Base-by-base conservation (phyloP, 2,113 vertebrate species). In the Anhinga rufa region DNA sequence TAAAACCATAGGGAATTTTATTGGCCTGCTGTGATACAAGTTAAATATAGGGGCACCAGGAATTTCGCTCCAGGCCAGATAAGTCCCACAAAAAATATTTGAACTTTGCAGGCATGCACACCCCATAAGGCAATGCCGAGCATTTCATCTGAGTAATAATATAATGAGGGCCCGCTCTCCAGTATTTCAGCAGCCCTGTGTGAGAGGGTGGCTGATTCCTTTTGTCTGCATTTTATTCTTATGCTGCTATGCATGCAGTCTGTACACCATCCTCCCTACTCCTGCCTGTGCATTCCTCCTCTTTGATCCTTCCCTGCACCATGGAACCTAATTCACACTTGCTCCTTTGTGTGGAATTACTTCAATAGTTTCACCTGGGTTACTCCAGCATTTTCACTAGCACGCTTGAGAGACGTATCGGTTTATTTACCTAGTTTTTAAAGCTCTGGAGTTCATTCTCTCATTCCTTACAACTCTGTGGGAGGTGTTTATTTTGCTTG, bases 11-110 rank as follows among this genome's bases (percentile, higher is more conserved):
- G 77, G 61, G 85, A 92, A 94, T 96, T 83, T 91, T 82, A 87
- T 19, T 93, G 75, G 93, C 90, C 64, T 94, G 60, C 64, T 89
- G 78, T 81, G 89, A 62, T 86, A 83, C 79, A 76, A 95, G 95
- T 95, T 97, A 97, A 97, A 96, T 93, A 96, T 96, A 97, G 82
- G 93, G 92, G 57, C 89, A 95, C 57, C 61, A 97, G 69, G 96
- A 97, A 97, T 97, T 96, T 92, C 82, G 92, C 91, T 95, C 60
- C n/a, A 60, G 91, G 94, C 88, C 85, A 95, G 92, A 94, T 52
- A 95, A 93, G 90, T 78, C 96, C 87, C 88, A 95, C 81, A 92
- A 54, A 68, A 97, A 96, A 95, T 84, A 93, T 77, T 92, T 96
- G 89, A 95, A 97, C 90, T 96, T 91, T 96, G 80, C 66, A 94